These are phyloP conservation scores for Microplitis manilae DNA, from an alignment of 2,888 invertebrate genomes.

Conservation along the genomic window DNA sequence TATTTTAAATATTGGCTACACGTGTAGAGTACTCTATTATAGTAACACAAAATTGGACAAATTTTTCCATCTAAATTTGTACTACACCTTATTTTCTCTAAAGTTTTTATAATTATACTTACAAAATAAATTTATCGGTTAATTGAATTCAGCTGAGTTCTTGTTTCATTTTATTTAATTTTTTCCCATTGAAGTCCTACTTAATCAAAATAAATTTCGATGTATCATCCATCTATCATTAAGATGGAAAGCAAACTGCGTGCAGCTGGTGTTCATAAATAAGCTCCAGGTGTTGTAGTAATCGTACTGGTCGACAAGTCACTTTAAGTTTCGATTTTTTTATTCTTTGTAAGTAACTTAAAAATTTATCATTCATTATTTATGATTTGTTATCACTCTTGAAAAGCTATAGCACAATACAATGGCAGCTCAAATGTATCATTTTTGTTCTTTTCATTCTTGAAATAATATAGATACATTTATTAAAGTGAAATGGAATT, in stretches of 20 bases:
- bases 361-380: background rate
- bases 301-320: background rate
- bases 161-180: background rate
- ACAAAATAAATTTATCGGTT: too few relatives aligned
- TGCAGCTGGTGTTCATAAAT: constrained; percentile 1
- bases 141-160: too few relatives aligned
- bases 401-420: background rate
- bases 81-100: too few relatives aligned
- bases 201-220: background rate
- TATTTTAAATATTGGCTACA: too few relatives aligned
- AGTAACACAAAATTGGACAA: too few relatives aligned
- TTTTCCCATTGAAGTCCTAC: background rate
- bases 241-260: background rate
- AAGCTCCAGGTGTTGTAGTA: background rate
- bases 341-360: background rate
- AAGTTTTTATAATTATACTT: too few relatives aligned
- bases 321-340: background rate
- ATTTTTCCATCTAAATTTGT: too few relatives aligned
- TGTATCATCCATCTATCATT: background rate
- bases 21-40: too few relatives aligned
- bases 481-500: background rate
- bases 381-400: background rate
- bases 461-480: background rate
- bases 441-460: background rate
- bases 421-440: background rate